Conservation (phyloP, 1,140 invertebrate genomes). For the Cyrtorhinus lividipennis region DNA sequence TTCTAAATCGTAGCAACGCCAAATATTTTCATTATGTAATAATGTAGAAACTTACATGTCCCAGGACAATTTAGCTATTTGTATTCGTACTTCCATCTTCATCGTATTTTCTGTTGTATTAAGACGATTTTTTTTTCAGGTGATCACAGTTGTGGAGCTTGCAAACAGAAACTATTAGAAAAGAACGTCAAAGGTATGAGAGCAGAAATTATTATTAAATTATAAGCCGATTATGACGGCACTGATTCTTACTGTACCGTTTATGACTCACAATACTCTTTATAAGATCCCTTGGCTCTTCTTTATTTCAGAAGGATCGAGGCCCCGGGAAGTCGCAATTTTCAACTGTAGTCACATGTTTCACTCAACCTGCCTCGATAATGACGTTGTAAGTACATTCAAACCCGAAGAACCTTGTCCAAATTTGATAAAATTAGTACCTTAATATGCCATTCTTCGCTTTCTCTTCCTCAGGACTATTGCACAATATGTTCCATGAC, state of each 20-base stretch:
- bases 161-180: slow-evolving; percentile 53
- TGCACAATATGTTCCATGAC: neutral
- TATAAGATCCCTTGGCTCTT: neutral
- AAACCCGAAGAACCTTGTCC: no score
- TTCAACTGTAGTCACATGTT: slow-evolving; percentile 85
- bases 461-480: neutral
- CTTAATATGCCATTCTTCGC: no score
- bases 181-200: slow-evolving; percentile 36
- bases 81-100: no score
- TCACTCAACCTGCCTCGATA: slow-evolving; percentile 75
- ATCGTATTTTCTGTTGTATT: no score
- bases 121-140: slow-evolving; percentile 38
- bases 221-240: no score
- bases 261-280: neutral
- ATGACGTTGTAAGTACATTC: no score
- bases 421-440: no score
- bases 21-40: no score
- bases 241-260: neutral
- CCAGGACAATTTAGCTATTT: no score
- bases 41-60: no score
- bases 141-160: slow-evolving; percentile 58
- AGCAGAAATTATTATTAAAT: neutral
- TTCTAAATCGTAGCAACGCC: no score
- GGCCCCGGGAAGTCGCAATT: slow-evolving; percentile 51
- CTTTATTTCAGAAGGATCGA: slow-evolving; percentile 33